phyloP scores from a whole-genome alignment of 2,888 invertebrate species.

The Glaucopsyche alexis region DNA sequence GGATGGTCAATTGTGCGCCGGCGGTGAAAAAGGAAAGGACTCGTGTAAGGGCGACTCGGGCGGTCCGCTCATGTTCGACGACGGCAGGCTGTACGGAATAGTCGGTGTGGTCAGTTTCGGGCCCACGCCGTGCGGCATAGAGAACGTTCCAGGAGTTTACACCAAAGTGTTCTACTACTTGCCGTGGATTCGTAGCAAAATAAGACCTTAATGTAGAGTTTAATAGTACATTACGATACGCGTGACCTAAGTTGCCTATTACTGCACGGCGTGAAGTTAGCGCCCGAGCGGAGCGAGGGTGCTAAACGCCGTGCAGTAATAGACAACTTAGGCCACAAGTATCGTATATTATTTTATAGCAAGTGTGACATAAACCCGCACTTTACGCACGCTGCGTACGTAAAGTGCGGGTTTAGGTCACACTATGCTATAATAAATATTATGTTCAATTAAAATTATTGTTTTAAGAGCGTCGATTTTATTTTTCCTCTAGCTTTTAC shows the following conservation, averaged over 20 bases:
- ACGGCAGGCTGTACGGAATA: slow-evolving; percentile 48
- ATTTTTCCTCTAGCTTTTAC: background rate
- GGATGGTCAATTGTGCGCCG: slow-evolving; percentile 76
- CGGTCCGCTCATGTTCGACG: slow-evolving; percentile 80
- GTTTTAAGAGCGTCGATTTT: background rate
- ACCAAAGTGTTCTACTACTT: slow-evolving; percentile 79
- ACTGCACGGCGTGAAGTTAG: too few species aligned
- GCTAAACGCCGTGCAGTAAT: too few species aligned
- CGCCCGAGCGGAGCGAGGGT: too few species aligned
- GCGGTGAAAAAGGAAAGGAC: slow-evolving; percentile 78
- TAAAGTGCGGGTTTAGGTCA: too few species aligned
- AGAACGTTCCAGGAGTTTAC: slow-evolving; percentile 82
- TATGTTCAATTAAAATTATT: background rate
- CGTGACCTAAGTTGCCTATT: too few species aligned
- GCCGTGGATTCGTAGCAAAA: slow-evolving; percentile 78
- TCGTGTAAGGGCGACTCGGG: slow-evolving; percentile 83
- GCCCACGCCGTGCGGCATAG: slow-evolving; percentile 80
- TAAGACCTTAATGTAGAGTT: slow-evolving; percentile 43
- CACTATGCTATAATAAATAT: too few species aligned
- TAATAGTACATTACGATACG: background rate
- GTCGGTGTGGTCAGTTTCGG: slow-evolving; percentile 83
- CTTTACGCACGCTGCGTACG: too few species aligned
- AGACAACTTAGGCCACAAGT: too few species aligned
- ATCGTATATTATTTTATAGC: too few species aligned
- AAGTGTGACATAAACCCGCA: too few species aligned